Evolutionary conservation across 2,113 vertebrate genomes (phyloP).

Genomic region (Stictonetta naevosa): DNA sequence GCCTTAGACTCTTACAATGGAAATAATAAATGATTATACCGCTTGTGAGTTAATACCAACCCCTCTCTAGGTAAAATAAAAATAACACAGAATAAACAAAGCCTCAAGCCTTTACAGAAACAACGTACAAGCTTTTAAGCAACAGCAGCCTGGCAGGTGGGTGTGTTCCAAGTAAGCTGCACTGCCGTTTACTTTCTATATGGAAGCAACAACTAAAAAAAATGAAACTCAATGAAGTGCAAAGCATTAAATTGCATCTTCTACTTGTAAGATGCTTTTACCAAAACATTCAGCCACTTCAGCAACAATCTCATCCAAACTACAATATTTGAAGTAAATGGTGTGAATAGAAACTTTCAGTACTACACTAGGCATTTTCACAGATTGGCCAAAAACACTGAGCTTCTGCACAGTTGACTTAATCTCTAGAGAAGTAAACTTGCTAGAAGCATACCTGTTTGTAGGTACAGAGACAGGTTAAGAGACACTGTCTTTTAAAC

Average conservation of each 20-base stretch:
- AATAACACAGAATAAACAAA: background rate
- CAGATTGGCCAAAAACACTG: constrained; percentile 41
- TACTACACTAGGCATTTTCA: constrained; percentile 39
- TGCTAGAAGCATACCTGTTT: background rate
- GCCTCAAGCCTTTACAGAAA: background rate
- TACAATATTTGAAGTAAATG: constrained; percentile 63
- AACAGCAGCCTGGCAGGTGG: constrained; percentile 5
- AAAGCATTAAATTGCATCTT: constrained; percentile 60
- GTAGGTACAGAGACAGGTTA: too few relatives aligned
- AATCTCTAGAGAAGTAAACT: background rate
- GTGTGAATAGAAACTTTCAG: constrained; percentile 62
- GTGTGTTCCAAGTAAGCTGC: constrained; percentile 22
- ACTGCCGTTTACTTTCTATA: background rate
- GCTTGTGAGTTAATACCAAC: background rate
- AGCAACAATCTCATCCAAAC: constrained; percentile 48
- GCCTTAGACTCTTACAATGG: background rate
- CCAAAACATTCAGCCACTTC: constrained; percentile 60
- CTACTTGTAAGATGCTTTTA: constrained; percentile 42
- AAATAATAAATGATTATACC: background rate
- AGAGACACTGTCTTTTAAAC: too few relatives aligned
- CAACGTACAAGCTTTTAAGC: constrained; percentile 33
- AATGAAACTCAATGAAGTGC: constrained; percentile 50
- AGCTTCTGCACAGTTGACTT: background rate
- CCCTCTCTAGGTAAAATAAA: background rate
- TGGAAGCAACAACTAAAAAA: constrained; percentile 22